phyloP scores from a whole-genome alignment of 2,113 vertebrate species.

The Rafetus swinhoei region DNA sequence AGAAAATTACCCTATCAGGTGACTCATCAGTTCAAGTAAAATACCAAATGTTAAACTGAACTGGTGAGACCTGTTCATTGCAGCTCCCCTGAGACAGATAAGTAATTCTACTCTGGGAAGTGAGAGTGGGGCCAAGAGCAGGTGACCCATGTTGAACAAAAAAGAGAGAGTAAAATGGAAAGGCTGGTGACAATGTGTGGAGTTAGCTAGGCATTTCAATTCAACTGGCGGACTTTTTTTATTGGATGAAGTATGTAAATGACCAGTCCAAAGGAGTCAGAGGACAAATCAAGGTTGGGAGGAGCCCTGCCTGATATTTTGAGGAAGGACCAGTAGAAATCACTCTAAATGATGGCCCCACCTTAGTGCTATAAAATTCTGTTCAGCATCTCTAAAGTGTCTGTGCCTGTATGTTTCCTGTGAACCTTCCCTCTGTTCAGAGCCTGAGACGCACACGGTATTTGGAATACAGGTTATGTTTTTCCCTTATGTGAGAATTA shows the following conservation, averaged over 20 bases:
- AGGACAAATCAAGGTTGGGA: background rate
- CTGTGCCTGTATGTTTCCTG: background rate
- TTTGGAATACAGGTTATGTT: background rate
- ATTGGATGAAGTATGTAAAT: background rate
- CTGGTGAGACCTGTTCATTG: background rate
- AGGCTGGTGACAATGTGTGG: background rate
- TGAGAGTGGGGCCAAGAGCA: background rate
- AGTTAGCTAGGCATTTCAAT: background rate
- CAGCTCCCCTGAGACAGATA: background rate
- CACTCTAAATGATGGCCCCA: background rate
- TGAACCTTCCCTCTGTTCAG: background rate
- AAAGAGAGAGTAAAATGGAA: background rate
- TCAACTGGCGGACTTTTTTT: background rate
- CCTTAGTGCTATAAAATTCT: background rate
- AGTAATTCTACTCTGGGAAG: background rate
- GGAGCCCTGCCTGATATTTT: background rate
- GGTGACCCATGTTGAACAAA: background rate
- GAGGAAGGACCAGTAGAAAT: background rate
- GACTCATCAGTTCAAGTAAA: background rate
- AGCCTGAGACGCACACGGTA: background rate
- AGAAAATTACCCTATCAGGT: rapidly evolving
- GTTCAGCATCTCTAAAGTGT: background rate
- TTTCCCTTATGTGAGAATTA: background rate
- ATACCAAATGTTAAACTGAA: rapidly evolving
- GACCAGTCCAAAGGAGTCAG: background rate